Conservation (phyloP, 2,113 vertebrate species). For the Lathamus discolor region DNA sequence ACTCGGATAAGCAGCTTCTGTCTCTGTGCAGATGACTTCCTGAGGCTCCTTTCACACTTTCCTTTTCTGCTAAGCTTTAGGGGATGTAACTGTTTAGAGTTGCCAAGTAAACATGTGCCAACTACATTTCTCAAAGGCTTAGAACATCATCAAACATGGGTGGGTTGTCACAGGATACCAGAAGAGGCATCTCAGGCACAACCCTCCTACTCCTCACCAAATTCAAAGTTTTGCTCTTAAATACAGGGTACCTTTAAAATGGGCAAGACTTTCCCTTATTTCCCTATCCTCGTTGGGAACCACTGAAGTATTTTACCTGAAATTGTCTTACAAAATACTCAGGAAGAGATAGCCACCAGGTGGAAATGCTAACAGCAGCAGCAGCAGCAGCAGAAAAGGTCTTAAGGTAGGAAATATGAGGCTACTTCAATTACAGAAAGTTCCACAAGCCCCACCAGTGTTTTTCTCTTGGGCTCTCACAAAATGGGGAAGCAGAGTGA, state of each 20-base stretch:
- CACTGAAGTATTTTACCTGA: not conserved
- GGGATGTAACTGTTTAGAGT: not conserved
- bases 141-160: not conserved
- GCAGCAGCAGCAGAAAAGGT: not conserved
- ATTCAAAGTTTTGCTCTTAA: not conserved
- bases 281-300: not conserved
- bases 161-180: not conserved
- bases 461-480: not conserved
- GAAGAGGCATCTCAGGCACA: not conserved
- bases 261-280: not conserved
- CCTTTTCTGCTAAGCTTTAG: not conserved
- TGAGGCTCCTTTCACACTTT: not conserved
- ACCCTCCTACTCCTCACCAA: not conserved
- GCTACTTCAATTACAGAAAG: slow-evolving; percentile 5
- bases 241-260: not conserved
- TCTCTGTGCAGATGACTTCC: not conserved
- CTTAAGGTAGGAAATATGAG: not conserved
- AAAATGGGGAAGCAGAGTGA: slow-evolving; percentile 19
- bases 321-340: not conserved
- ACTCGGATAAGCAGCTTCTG: not conserved
- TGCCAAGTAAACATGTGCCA: not conserved
- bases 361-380: not conserved
- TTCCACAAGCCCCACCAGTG: not conserved
- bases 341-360: not conserved
- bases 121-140: not conserved